phyloP scores from a whole-genome alignment of 2,797 vertebrate species.

The Rhynchonycteris naso region DNA sequence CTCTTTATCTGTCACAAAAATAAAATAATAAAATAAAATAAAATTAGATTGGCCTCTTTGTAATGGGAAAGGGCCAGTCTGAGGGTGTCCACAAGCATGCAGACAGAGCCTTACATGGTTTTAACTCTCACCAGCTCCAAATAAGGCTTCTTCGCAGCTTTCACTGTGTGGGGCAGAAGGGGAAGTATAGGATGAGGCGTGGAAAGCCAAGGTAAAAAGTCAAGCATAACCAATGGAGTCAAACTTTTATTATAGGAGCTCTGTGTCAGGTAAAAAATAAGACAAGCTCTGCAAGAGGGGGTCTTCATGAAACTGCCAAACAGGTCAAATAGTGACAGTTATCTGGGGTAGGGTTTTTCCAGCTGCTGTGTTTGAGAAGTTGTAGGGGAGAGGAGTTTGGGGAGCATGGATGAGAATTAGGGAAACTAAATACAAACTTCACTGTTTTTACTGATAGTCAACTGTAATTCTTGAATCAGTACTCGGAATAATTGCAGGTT shows the following conservation, averaged over 20 bases:
- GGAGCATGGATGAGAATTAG: not conserved
- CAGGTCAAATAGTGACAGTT: no score
- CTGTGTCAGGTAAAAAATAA: not conserved
- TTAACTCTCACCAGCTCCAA: not conserved
- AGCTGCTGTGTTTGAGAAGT: not conserved
- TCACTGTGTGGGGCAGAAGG: not conserved
- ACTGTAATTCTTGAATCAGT: not conserved
- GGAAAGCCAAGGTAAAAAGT: not conserved
- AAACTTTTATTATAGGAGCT: not conserved
- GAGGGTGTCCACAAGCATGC: not conserved
- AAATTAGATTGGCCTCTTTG: not conserved
- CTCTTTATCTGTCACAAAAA: no score
- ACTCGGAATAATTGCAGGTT: not conserved
- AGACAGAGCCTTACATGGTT: not conserved
- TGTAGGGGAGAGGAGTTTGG: not conserved
- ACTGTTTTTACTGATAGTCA: not conserved
- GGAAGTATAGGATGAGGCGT: not conserved
- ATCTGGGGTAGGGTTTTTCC: not conserved
- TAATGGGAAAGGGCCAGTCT: not conserved
- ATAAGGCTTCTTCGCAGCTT: not conserved
- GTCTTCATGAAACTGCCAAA: not conserved
- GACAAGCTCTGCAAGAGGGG: not conserved
- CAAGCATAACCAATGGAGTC: not conserved
- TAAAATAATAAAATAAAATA: not conserved
- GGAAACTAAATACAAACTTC: not conserved